Evolutionary conservation across 2,797 vertebrate genomes (phyloP).

Genomic region (Ciconia nigra): DNA sequence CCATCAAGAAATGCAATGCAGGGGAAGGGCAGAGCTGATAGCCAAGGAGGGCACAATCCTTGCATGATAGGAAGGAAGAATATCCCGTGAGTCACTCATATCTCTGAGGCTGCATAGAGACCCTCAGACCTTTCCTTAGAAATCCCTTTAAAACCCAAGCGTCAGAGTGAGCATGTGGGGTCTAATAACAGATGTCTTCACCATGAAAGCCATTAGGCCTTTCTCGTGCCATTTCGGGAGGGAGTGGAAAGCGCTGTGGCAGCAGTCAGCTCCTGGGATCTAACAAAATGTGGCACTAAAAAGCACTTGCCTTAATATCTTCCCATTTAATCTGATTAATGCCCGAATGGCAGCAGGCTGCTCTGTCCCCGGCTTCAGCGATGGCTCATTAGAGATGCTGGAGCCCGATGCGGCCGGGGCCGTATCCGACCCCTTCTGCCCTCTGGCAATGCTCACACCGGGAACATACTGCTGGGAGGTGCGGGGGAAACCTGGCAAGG

Average conservation of each 20-base stretch:
- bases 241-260: not conserved
- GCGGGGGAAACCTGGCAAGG: not conserved
- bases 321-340: not conserved
- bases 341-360: not conserved
- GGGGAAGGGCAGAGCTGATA: not conserved
- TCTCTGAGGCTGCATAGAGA: not conserved
- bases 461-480: not conserved
- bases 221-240: not conserved
- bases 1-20: not conserved
- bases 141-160: not conserved
- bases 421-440: not conserved
- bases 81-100: not conserved
- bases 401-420: fast-evolving
- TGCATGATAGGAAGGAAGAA: not conserved
- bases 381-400: not conserved
- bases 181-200: not conserved
- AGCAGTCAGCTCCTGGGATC: not conserved
- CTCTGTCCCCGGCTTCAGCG: not conserved
- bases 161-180: fast-evolving
- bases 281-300: not conserved
- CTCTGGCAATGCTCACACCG: not conserved
- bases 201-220: not conserved
- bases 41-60: not conserved
- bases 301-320: not conserved
- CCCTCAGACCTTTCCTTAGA: not conserved